Percentiles rank a stretch among this genome's conserved stretches.
Conservation (phyloP, 2,888 invertebrate genomes). For the Rapana venosa region DNA sequence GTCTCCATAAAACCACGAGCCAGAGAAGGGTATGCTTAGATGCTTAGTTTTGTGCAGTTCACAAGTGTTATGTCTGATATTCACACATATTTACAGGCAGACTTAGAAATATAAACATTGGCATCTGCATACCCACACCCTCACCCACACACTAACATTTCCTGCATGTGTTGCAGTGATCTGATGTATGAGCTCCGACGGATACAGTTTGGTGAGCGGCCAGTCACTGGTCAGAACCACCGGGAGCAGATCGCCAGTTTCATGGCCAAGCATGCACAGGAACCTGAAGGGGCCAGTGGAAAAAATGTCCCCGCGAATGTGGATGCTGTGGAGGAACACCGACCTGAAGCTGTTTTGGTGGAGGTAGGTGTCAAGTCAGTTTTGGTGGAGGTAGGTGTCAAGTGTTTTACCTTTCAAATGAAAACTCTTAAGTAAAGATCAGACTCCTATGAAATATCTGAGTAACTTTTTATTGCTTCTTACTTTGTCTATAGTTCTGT, state of each 20-base stretch:
- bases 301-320: constrained; percentile 67
- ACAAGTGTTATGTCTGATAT: too few species aligned
- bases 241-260: constrained; percentile 69
- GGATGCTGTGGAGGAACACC: constrained; percentile 68
- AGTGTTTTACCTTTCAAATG: background rate
- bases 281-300: constrained; percentile 50
- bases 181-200: constrained; percentile 73
- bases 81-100: too few species aligned
- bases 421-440: background rate
- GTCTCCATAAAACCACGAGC: too few species aligned
- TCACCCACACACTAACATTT: background rate
- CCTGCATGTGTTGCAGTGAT: constrained; percentile 63
- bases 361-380: constrained; percentile 57
- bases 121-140: too few species aligned
- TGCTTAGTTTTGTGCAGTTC: too few species aligned
- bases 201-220: constrained; percentile 71
- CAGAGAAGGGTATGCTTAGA: too few species aligned
- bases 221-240: constrained; percentile 72
- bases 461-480: too few species aligned
- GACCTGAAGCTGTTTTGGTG: constrained; percentile 73
- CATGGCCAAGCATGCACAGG: constrained; percentile 63
- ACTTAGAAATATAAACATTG: too few species aligned
- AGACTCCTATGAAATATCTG: too few species aligned
- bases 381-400: constrained; percentile 64
- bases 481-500: too few species aligned